Conservation (phyloP, 1,140 invertebrate genomes). For the Psix sp. region DNA sequence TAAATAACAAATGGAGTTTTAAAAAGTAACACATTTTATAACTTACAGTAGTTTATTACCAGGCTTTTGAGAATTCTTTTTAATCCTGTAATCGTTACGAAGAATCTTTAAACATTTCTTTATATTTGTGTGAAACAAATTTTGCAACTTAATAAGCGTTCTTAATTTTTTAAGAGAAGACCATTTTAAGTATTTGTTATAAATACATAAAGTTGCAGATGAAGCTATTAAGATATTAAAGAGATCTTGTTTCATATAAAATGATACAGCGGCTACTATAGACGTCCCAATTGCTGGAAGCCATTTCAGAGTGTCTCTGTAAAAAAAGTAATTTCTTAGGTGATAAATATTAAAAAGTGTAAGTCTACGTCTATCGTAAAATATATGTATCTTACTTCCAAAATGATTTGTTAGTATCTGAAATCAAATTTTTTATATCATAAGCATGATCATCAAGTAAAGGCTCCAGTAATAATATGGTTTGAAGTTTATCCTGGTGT, state of each 20-base stretch:
- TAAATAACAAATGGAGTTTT: neutral
- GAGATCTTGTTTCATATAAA: slow-evolving; percentile 36
- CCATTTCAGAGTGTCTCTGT: slow-evolving; percentile 28
- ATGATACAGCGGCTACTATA: slow-evolving; percentile 28
- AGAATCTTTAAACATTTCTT: slow-evolving; percentile 69
- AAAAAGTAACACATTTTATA: slow-evolving; percentile 9
- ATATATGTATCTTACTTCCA: slow-evolving; percentile 59
- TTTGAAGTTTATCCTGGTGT: slow-evolving; percentile 56
- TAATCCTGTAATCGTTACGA: slow-evolving; percentile 60
- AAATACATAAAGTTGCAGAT: slow-evolving; percentile 32
- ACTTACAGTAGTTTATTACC: slow-evolving; percentile 65
- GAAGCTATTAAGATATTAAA: slow-evolving; percentile 44
- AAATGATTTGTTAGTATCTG: slow-evolving; percentile 28
- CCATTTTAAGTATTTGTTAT: slow-evolving; percentile 50
- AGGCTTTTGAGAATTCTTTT: slow-evolving; percentile 42
- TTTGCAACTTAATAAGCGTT: slow-evolving; percentile 64
- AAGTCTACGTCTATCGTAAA: slow-evolving; percentile 8
- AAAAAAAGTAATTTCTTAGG: no score
- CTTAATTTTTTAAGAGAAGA: slow-evolving; percentile 49
- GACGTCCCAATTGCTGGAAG: slow-evolving; percentile 51
- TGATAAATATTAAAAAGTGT: slow-evolving; percentile 7
- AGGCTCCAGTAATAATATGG: slow-evolving; percentile 64
- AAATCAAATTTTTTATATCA: slow-evolving; percentile 59
- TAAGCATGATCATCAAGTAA: slow-evolving; percentile 70
- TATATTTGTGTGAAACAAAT: slow-evolving; percentile 61